Conservation (phyloP, 37 sponge, comb jelly and placozoan species). For the Ephydatia muelleri region DNA sequence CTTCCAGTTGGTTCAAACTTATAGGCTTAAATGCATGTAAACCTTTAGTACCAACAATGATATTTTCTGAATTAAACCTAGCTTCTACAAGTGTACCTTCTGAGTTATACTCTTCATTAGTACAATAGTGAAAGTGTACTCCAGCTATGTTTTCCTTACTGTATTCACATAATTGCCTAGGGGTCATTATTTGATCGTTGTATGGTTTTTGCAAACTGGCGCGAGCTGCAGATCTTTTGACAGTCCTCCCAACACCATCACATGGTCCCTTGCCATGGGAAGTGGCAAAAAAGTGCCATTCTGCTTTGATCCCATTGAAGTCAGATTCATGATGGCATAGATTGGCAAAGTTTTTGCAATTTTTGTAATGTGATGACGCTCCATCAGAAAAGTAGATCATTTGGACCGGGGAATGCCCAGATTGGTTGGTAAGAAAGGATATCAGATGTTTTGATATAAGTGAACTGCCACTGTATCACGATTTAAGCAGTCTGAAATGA, state of each 20-base stretch:
- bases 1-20: no score
- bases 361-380: slow-evolving; percentile 51
- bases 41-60: slow-evolving; percentile 36
- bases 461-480: no score
- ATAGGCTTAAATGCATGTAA: slow-evolving; percentile 27
- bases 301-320: slow-evolving; percentile 38
- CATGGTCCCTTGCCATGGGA: slow-evolving; percentile 62
- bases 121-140: slow-evolving; percentile 24
- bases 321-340: slow-evolving; percentile 52
- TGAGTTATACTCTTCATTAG: slow-evolving; percentile 7
- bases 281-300: slow-evolving; percentile 61
- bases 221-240: slow-evolving; percentile 36
- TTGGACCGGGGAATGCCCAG: slow-evolving; percentile 2
- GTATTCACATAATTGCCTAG: slow-evolving; percentile 34
- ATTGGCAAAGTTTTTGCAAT: no score
- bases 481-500: no score
- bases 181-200: slow-evolving; percentile 38
- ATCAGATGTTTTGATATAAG: slow-evolving; percentile 24
- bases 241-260: no score
- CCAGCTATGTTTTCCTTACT: background rate
- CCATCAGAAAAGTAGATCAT: slow-evolving; percentile 70
- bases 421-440: slow-evolving; percentile 5
- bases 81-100: background rate
- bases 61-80: slow-evolving; percentile 17
- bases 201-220: slow-evolving; percentile 40